Percentiles rank a stretch among this genome's conserved stretches.
Conservation (phyloP, 2,113 vertebrate genomes). For the Malurus elegans region DNA sequence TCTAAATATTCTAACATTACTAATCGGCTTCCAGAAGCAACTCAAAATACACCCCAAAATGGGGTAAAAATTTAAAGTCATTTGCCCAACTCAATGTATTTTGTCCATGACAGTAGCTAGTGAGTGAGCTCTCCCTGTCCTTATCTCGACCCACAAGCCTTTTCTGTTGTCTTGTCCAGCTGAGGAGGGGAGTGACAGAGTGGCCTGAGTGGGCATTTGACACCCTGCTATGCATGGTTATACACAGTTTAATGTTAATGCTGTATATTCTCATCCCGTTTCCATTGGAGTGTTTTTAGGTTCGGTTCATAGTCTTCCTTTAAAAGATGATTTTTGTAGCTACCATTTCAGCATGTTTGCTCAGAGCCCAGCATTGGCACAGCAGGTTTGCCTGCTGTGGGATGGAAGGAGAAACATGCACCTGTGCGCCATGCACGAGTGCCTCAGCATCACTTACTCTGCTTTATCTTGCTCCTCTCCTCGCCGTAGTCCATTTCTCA, state of each 20-base stretch:
- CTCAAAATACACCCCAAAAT: neutral
- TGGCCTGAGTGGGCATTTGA: neutral
- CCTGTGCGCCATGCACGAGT: neutral
- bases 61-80: neutral
- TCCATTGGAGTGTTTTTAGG: neutral
- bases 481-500: neutral
- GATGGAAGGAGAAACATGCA: neutral
- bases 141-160: accelerated
- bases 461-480: neutral
- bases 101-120: accelerated
- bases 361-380: neutral
- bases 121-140: neutral
- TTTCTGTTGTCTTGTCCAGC: neutral
- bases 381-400: neutral
- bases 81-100: neutral
- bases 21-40: neutral
- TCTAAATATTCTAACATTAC: neutral
- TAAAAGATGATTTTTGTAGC: neutral
- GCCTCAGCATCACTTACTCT: neutral
- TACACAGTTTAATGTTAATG: neutral
- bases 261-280: neutral
- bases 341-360: neutral
- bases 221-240: neutral
- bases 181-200: neutral
- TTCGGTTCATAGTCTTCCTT: neutral